These are phyloP conservation scores for Trypoxylus dichotomus DNA, from an alignment of 1,140 invertebrate genomes.

Conservation along the genomic window DNA sequence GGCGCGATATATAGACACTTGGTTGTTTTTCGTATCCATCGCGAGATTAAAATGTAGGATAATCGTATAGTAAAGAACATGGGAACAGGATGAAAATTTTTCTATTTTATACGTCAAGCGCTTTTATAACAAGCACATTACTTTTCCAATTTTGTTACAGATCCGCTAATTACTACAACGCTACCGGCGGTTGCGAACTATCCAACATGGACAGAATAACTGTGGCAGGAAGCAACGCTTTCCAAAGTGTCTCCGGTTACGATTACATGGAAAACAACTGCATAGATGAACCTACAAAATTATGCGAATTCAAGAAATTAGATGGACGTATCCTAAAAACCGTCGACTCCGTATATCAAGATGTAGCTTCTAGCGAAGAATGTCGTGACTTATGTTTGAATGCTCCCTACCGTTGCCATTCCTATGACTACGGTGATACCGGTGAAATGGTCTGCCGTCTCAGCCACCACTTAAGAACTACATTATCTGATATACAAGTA, in stretches of 20 bases:
- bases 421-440: slow-evolving; percentile 91
- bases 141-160: slow-evolving; percentile 56
- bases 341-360: slow-evolving; percentile 90
- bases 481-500: slow-evolving; percentile 84
- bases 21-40: neutral
- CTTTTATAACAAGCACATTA: neutral
- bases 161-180: slow-evolving; percentile 87
- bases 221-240: slow-evolving; percentile 73
- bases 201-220: slow-evolving; percentile 90
- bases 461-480: slow-evolving; percentile 86
- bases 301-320: slow-evolving; percentile 91
- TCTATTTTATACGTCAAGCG: neutral
- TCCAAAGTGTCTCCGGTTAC: slow-evolving; percentile 69
- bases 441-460: slow-evolving; percentile 90
- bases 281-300: slow-evolving; percentile 83
- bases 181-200: slow-evolving; percentile 80
- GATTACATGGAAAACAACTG: slow-evolving; percentile 92
- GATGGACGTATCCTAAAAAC: slow-evolving; percentile 87
- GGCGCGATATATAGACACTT: neutral
- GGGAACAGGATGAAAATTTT: neutral
- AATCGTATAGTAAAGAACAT: neutral
- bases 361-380: slow-evolving; percentile 82
- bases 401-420: slow-evolving; percentile 84
- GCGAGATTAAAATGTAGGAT: neutral
- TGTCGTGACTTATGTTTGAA: slow-evolving; percentile 86